These are phyloP conservation scores for Habropoda laboriosa DNA, from an alignment of 1,140 invertebrate genomes.

Conservation along the genomic window DNA sequence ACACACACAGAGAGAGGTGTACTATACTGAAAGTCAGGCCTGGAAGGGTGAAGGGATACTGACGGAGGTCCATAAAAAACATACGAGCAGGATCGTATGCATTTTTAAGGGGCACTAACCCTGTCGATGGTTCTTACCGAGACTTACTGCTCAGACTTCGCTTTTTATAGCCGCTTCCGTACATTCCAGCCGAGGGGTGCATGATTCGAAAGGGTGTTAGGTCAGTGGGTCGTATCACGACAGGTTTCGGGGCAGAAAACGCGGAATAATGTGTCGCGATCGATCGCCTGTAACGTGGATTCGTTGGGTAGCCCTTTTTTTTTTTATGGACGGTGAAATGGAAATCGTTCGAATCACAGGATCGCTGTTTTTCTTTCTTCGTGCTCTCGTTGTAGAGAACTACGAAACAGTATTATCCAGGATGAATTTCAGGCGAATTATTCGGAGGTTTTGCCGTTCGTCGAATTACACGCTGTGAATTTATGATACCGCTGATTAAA, in stretches of 20 bases:
- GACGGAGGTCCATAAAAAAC: slow-evolving; percentile 55
- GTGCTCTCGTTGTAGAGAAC: too few species aligned
- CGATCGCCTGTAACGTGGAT: background rate
- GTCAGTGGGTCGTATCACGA: slow-evolving; percentile 49
- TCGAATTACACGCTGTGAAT: slow-evolving; percentile 4
- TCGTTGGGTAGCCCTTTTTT: background rate
- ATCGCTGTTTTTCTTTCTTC: background rate
- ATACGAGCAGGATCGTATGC: slow-evolving; percentile 57
- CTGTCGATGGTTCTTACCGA: slow-evolving; percentile 60
- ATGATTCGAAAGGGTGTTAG: slow-evolving; percentile 24
- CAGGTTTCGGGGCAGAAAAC: background rate
- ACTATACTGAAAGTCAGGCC: slow-evolving; percentile 9
- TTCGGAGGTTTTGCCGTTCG: too few species aligned
- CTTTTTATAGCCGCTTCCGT: slow-evolving; percentile 47
- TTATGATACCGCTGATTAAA: slow-evolving; percentile 27
- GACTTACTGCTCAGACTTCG: slow-evolving; percentile 56
- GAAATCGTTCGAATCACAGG: background rate
- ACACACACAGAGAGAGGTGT: too few species aligned
- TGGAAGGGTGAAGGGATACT: slow-evolving; percentile 16
- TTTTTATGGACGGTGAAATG: slow-evolving; percentile 16
- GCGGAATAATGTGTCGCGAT: background rate
- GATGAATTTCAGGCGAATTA: background rate
- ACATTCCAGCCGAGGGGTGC: slow-evolving; percentile 5
- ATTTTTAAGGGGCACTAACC: slow-evolving; percentile 65
- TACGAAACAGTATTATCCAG: background rate